Base-by-base conservation (phyloP, 2,113 vertebrate genomes). In the Baryphthengus martii region DNA sequence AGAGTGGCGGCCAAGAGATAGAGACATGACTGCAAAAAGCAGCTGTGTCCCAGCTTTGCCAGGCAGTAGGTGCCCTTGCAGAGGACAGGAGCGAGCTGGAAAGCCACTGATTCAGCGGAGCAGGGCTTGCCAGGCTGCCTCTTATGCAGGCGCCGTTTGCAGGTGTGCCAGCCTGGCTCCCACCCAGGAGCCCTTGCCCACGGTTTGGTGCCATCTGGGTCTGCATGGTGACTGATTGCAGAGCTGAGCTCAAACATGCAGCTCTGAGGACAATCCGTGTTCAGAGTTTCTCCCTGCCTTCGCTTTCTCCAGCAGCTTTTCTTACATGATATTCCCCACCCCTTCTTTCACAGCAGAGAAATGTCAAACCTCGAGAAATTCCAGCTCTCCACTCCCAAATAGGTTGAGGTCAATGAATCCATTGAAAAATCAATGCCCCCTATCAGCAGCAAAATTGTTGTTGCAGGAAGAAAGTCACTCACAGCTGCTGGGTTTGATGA, bases 351-450 rank as follows among this genome's bases (percentile, higher is more conserved):
- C 26, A 70, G 66, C 31, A 66, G 37, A 81, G 65, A 89, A 87
- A 85, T 18, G n/a, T 40, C 66, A 35, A 47, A 73, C 56, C 70
- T 53, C 77, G 16, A 91, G 91, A 76, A 85, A 95, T 96, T 95
- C 81, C 82, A 76, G 40, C 81, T 92, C 62, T 35, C 55, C 37
- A 25, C 89, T 91, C 81, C 50, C 28, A 45, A 37, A 79, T 6
- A 37, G 74, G 92, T 56, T 61, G 49, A 70, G 39, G 42, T 49
- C 75, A 85, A n/a, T 61, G 71, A 94, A 79, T 91, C 70, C 35
- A 42, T 88, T 91, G 93, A 82, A 96, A 96, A 96, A 95, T 95
- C 95, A 80, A 86, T 95, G 92, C 78, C 67, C 79, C n/a, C 68
- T 59, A 42, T 90, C 80, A 96, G 81, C 66, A 56, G n/a, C 74